Conservation (phyloP, 2,797 vertebrate genomes). For the Microchirus variegatus region DNA sequence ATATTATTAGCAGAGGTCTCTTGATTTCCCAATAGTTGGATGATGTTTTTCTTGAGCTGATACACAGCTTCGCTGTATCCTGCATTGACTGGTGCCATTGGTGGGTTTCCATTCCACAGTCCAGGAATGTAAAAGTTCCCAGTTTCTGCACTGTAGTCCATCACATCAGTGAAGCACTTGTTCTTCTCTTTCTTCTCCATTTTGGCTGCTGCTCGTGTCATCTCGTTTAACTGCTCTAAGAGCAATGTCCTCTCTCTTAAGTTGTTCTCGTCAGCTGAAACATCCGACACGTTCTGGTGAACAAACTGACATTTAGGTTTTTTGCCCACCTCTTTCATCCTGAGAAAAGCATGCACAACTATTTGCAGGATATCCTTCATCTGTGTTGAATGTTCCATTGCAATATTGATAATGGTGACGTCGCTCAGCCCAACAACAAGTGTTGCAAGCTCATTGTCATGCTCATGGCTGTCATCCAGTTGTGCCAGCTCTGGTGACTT, state of each 20-base stretch:
- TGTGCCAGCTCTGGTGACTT: constrained; percentile 74
- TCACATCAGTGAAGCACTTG: constrained; percentile 72
- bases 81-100: constrained; percentile 84
- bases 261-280: constrained; percentile 77
- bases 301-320: constrained; percentile 76
- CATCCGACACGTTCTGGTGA: constrained; percentile 78
- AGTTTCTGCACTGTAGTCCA: constrained; percentile 74
- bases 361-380: constrained; percentile 80
- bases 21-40: constrained; percentile 65
- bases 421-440: constrained; percentile 78
- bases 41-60: constrained; percentile 79
- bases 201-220: constrained; percentile 71
- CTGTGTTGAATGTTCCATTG: constrained; percentile 77
- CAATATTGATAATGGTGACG: constrained; percentile 76
- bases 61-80: constrained; percentile 83
- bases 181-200: constrained; percentile 71
- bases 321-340: constrained; percentile 76
- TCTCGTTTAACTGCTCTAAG: constrained; percentile 71
- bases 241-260: constrained; percentile 67
- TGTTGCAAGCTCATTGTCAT: constrained; percentile 80
- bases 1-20: constrained; percentile 55
- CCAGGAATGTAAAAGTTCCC: constrained; percentile 83
- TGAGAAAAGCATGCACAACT: constrained; percentile 75
- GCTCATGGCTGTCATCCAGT: constrained; percentile 72
- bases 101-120: constrained; percentile 85